Percentiles rank a stretch among this genome's conserved stretches.
These are phyloP conservation scores for Morone saxatilis DNA, from an alignment of 2,113 vertebrate genomes.

Conservation along the genomic window DNA sequence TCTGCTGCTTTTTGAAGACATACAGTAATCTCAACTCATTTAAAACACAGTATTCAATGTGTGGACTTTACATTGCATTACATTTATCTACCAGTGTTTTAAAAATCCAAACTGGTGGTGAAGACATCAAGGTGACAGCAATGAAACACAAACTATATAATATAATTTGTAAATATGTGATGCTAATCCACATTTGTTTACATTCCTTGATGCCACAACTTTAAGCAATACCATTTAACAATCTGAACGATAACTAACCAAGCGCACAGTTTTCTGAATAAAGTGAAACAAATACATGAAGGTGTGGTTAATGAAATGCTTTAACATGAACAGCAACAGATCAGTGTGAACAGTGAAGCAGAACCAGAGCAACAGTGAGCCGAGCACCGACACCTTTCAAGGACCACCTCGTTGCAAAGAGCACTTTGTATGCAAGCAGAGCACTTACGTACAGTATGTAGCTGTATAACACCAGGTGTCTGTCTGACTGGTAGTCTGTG, in stretches of 20 bases:
- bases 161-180: neutral
- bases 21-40: neutral
- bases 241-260: neutral
- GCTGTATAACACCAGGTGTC: neutral
- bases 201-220: neutral
- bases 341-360: neutral
- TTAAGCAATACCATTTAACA: neutral
- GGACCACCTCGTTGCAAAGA: neutral
- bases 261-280: neutral
- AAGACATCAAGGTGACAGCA: neutral
- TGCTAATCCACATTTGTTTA: neutral
- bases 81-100: neutral
- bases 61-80: neutral
- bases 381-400: neutral
- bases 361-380: neutral
- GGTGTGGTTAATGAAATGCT: neutral
- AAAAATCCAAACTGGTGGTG: constrained; percentile 5
- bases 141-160: neutral
- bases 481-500: neutral
- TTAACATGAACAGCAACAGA: neutral
- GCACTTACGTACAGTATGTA: too few relatives aligned
- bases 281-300: neutral
- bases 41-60: neutral
- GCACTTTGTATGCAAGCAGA: neutral
- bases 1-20: neutral